Conservation (phyloP, 2,113 vertebrate genomes). For the Callionymus lyra region DNA sequence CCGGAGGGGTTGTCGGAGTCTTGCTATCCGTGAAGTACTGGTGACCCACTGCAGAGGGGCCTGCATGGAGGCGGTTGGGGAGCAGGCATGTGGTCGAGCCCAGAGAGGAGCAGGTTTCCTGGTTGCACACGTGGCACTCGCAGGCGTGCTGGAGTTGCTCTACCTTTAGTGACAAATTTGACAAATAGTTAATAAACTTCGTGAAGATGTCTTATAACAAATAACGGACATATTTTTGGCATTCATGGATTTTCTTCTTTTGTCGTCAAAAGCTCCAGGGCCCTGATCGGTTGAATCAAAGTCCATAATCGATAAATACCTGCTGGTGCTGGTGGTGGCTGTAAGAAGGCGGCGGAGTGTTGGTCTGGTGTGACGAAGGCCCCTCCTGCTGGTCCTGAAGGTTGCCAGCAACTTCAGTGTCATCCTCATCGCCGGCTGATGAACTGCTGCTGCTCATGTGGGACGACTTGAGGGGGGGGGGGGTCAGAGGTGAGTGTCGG, state of each 20-base stretch:
- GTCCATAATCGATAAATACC: no score
- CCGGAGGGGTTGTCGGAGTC: constrained; percentile 71
- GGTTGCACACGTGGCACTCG: constrained; percentile 94
- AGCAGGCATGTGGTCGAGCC: constrained; percentile 71
- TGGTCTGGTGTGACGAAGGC: constrained; percentile 59
- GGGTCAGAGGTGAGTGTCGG: neutral
- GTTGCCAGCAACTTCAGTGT: constrained; percentile 72
- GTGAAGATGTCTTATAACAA: neutral
- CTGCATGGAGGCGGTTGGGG: constrained; percentile 72
- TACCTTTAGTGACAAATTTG: constrained; percentile 61
- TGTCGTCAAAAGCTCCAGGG: no score
- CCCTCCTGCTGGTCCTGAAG: constrained; percentile 68
- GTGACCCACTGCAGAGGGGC: constrained; percentile 63
- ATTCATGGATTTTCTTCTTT: no score
- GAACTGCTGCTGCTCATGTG: constrained; percentile 86
- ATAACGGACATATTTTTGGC: no score
- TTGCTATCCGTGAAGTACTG: constrained; percentile 93
- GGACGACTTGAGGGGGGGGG: constrained; percentile 66
- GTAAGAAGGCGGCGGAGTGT: constrained; percentile 65
- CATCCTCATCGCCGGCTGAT: constrained; percentile 90
- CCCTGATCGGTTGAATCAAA: no score
- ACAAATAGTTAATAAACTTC: no score
- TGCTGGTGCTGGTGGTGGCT: constrained; percentile 61
- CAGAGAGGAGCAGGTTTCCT: constrained; percentile 76
- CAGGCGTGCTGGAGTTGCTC: constrained; percentile 80